Conservation (phyloP, 2,113 vertebrate genomes). For the Antechinus flavipes region DNA sequence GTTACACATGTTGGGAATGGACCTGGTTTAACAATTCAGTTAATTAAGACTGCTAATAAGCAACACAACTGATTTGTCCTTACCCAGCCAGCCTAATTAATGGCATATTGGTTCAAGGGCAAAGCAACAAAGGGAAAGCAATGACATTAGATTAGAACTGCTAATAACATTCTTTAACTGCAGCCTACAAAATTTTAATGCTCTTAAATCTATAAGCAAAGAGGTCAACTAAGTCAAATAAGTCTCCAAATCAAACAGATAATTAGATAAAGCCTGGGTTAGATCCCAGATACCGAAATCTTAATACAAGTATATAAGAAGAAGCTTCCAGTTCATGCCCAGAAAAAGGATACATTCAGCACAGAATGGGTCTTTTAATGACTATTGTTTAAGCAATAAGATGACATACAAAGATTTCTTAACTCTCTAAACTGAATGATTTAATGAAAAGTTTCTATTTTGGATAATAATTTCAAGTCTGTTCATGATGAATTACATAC, state of each 20-base stretch:
- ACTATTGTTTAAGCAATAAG: not conserved
- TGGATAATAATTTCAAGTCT: not conserved
- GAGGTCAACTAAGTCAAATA: not conserved
- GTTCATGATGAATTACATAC: not conserved
- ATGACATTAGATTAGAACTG: not conserved
- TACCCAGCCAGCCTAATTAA: not conserved
- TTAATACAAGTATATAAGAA: not conserved
- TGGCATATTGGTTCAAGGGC: not conserved
- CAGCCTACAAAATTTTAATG: not conserved
- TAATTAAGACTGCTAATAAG: not conserved
- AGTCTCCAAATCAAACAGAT: not conserved
- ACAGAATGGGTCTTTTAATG: not conserved
- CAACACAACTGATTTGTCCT: not conserved
- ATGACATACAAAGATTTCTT: not conserved
- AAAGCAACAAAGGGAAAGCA: constrained; percentile 17
- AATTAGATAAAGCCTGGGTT: not conserved
- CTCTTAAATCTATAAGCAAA: not conserved
- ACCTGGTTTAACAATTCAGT: not conserved
- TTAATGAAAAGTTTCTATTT: not conserved
- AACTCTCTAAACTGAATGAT: not conserved
- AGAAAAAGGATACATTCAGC: not conserved
- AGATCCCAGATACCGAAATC: not conserved
- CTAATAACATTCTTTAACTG: not conserved
- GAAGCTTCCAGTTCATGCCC: not conserved
- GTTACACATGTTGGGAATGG: not conserved